A percentile compares a stretch with the other conserved stretches of the same genome.
Conservation (phyloP, 2,888 invertebrate species). For the Eucera pruinosa region DNA sequence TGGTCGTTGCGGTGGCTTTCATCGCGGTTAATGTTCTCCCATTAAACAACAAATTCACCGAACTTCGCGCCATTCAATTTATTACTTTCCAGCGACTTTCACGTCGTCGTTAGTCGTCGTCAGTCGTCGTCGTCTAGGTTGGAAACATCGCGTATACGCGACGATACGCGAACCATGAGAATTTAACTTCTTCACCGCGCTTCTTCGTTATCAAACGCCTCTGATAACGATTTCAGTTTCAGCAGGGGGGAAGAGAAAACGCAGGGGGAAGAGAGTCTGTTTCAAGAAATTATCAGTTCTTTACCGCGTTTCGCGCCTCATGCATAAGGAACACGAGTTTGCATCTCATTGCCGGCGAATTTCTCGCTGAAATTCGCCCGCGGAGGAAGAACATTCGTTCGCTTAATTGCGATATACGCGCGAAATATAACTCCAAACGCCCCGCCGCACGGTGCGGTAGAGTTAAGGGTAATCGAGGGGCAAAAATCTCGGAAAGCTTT, state of each 20-base stretch:
- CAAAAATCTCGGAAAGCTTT: too few relatives aligned
- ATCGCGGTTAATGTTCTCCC: conserved; percentile 15
- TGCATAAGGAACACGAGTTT: conserved; percentile 24
- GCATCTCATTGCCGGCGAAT: conserved; percentile 17
- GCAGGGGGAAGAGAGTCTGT: not conserved
- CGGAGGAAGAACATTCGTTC: not conserved
- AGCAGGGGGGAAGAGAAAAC: not conserved
- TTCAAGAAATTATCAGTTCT: conserved; percentile 22
- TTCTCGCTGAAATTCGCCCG: not conserved
- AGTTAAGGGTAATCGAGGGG: too few relatives aligned
- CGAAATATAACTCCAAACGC: not conserved
- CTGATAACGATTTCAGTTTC: not conserved
- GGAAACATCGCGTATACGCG: not conserved
- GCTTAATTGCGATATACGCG: conserved; percentile 2
- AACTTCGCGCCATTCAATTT: conserved; percentile 46
- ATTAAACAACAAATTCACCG: conserved; percentile 41
- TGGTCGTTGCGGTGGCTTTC: conserved; percentile 43
- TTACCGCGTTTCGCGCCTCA: conserved; percentile 8
- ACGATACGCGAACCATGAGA: not conserved
- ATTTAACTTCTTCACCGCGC: conserved; percentile 1
- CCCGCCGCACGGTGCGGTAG: too few relatives aligned
- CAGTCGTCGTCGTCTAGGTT: too few relatives aligned
- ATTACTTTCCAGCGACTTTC: conserved; percentile 60
- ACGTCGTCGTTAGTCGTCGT: conserved; percentile 15
- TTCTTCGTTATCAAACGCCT: not conserved